Evolutionary conservation across 1,140 invertebrate species (phyloP), one percentile per base, ranked within the genome.

Genomic region (Olivierus martensii): DNA sequence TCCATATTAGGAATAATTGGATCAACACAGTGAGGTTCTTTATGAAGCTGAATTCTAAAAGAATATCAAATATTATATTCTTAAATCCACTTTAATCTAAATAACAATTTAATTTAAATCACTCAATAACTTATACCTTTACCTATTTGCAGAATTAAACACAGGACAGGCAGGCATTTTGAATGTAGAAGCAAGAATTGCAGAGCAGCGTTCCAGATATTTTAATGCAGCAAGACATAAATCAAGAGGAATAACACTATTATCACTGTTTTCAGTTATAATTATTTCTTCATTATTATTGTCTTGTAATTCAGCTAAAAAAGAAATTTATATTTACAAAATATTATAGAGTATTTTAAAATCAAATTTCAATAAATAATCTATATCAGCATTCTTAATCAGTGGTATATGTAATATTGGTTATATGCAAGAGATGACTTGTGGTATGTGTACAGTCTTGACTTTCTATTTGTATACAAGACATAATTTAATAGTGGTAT

Each of bases 141-240:
- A 76, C 75, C 73, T 72, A 61, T 90, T 83, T 1, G 86, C 84
- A 11, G 89, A 82, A 66, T 90, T 87, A 64, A 95, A 93, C 45
- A 86, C 83, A 1, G 89, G 90, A 67, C 87, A 92, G 57, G 87
- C 87, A 15, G 88, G 88, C 88, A 95, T 93, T 62, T 81, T 81
- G 67, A 87, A 90, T 87, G 94, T 93, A 59, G 86, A 85, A 2
- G 83, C 80, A 28, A 95, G 70, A 54, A 93, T 92, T 53, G 81
- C 78, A 56, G 82, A 83, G 65, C 87, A 92, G 58, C 79, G 84
- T 60, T 87, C 77, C 14, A 94, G 71, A 61, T 91, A 87, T 56
- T 84, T 83, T 2, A 95, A 67, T 5, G 87, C 86, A 61, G 90
- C 86, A 41, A 85, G 75, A 60, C 86, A 86, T 53, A 92, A 76